Base-by-base conservation (phyloP, 2,113 vertebrate genomes). In the Hylia prasina region DNA sequence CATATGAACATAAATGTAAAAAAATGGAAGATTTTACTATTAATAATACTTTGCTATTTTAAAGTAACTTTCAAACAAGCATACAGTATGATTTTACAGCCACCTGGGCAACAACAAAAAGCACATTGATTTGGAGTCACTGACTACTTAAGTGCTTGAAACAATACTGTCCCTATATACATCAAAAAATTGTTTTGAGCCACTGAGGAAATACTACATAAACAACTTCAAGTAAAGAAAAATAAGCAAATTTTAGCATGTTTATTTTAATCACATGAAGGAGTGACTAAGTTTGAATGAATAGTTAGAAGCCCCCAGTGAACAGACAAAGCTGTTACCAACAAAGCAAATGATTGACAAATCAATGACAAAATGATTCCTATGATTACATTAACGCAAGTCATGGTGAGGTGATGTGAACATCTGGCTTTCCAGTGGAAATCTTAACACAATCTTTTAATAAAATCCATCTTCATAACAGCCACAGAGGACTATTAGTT, bases 401-500 rank as follows among this genome's bases (percentile, higher is more conserved):
- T 69, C 45, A 37, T 72, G 56, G 53, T 92, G 87, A 96, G 87
- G 84, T 79, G 87, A 95, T 76, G 37, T 0, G 0, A 94, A 91
- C 89, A 95, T 94, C 87, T 93, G 80, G 51, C 81, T 71, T 93
- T 87, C 48, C 56, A 69, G 44, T 13, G 24, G 8, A 79, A 73
- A 82, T 69, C 69, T 93, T 72, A 91, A 89, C 31, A 70, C 15
- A 92, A 53, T 28, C 40, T 79, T 85, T 75, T 79, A 87, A 91
- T 89, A 87, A 97, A 95, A 84, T 85, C 50, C 53, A 87, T 79
- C 89, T 94, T 94, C 73, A 39, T 65, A 76, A 87, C 13, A 53
- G 56, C 16, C 83, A 75, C 70, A 64, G 31, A 94, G 65, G 61
- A 84, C 27, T 82, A 75, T 24, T 54, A 58, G 31, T 84, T 60